Evolutionary conservation across 2,888 invertebrate genomes (phyloP), one percentile per base, ranked within the genome.

Genomic region (Chaetogeoica ovagalla): DNA sequence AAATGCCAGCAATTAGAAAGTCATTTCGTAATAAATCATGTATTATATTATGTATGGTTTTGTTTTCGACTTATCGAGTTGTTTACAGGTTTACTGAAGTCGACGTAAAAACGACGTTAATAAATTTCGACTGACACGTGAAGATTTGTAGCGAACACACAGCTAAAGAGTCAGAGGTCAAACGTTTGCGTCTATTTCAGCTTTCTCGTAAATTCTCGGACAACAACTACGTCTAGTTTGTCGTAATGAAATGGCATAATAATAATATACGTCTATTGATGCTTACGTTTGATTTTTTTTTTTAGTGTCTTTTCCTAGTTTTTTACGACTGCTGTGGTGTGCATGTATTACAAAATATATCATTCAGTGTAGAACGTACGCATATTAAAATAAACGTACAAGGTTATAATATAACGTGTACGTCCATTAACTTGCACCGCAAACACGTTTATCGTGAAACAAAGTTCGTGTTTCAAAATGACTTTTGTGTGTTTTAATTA

Each of bases 161-260:
- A 7, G 62, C 43, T 55, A 39, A 57, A 57, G 21, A 37, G 66
- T 74, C 65, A 75, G 74, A 75, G 74, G 74, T 75, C 57, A 75
- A 57, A 74, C 65, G 30, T 15, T 63, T 21, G 71, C 43, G 59
- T 57, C 17, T 23, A 57, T 75, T 75, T 57, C 57, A 55, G 74
- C 74, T 75, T 75, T 75, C 74, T 66, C 74, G 66, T 57, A 57
- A 66, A 75, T 75, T 57, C 74, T 57, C 19, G 57, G 9, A 71
- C 19, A 23, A 23, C 57, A 6, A 43, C 43, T 7, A 19, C 57
- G 17, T 55, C 63, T 57, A 62, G 63, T 52, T 63, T 15, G 74
- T 57, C 55, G 39, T 37, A 52, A 63, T 52, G 30, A 23, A 37
- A 7, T 43, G 43, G 43, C 11, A 11, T 43, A 7, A 9, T 43